These are phyloP conservation scores for Cyanistes caeruleus DNA, from an alignment of 2,113 vertebrate genomes.

Conservation along the genomic window DNA sequence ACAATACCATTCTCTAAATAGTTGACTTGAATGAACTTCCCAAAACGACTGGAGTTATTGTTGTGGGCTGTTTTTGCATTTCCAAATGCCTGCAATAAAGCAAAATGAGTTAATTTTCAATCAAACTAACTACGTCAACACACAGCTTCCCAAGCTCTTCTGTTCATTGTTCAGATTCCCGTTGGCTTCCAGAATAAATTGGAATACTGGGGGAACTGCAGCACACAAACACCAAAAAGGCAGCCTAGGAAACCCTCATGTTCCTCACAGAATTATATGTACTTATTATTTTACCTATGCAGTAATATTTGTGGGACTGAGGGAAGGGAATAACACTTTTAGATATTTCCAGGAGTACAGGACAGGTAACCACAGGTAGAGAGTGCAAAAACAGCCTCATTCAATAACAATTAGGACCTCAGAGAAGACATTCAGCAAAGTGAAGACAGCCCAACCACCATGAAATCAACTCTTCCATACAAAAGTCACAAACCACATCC, in stretches of 20 bases:
- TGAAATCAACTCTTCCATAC: neutral
- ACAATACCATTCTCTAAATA: slow-evolving; percentile 93
- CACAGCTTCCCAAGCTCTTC: neutral
- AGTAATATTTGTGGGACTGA: neutral
- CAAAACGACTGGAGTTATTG: slow-evolving; percentile 96
- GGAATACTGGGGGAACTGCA: neutral
- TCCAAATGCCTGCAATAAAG: slow-evolving; percentile 84
- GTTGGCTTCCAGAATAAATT: accelerated
- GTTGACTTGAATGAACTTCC: slow-evolving; percentile 96
- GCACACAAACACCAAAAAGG: neutral
- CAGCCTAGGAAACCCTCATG: neutral
- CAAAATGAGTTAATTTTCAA: neutral
- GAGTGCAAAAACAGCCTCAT: neutral
- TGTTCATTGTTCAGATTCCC: neutral
- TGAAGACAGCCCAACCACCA: neutral
- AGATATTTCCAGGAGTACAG: neutral
- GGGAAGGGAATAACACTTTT: neutral
- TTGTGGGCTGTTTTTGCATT: slow-evolving; percentile 93
- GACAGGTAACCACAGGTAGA: neutral
- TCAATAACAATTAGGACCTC: neutral
- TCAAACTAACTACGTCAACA: neutral
- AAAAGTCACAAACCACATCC: neutral
- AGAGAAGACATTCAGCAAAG: neutral
- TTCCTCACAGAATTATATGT: neutral
- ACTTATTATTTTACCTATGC: neutral